Evolutionary conservation across 2,113 vertebrate species (phyloP), one percentile per base, ranked within the genome.

Genomic region (Okapia johnstoni): DNA sequence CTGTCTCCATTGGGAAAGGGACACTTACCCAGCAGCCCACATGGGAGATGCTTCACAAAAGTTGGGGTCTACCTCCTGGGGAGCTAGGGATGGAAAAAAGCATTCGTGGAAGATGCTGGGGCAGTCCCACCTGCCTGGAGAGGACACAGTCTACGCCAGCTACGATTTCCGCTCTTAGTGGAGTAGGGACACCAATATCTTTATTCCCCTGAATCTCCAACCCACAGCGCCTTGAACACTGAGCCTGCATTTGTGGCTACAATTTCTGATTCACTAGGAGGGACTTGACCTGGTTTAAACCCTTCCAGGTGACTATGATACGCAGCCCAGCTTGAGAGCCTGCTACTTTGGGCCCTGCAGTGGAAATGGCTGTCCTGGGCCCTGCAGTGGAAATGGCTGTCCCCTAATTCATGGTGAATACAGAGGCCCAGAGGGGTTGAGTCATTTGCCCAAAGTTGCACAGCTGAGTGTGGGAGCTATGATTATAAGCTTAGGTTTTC

Each of bases 151-250:
- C 7, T 21, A 2, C 0, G 14, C 14, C 40, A 10, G 12, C 23
- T 7, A 1, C 6, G 1, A 2, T 25, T 6, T 52, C 50, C 6
- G 1, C 14, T 10, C 1, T 15, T 8, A n/a, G 21, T 1, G 23
- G 33, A 14, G 21, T 1, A 8, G 25, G 3, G 2, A 40, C 7
- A 19, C 13, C 6, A 2, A 28, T 2, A 16, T 19, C 15, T 17
- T 17, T 0, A 10, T 36, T 16, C 28, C 36, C 5, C 12, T 48
- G 50, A 17, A 43, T 25, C 73, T 36, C 48, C 54, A 61, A 1
- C 3, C 15, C 7, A 2, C 14, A 73, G 14, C 12, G 5, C n/a
- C 91, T 50, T 30, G 76, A 54, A 54, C n/a, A 6, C 30, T 17
- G 15, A 54, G 43, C 8, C 28, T 3, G 16, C 30, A 3, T 48